A percentile compares a stretch with the other conserved stretches of the same genome.
phyloP scores from a whole-genome alignment of 2,797 vertebrate species.

The Melanogrammus aeglefinus region DNA sequence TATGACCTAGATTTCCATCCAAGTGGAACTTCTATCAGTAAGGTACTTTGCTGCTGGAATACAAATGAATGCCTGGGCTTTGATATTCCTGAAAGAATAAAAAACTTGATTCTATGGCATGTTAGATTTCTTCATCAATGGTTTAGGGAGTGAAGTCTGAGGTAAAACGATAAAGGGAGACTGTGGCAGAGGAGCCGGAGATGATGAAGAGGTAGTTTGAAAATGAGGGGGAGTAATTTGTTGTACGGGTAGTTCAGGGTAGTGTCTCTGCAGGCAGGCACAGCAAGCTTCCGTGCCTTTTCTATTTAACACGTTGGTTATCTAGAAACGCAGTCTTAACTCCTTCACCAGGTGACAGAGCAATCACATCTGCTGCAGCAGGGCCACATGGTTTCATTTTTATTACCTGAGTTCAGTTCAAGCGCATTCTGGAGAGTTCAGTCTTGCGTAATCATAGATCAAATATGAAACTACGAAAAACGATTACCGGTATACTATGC shows the following conservation, averaged over 20 bases:
- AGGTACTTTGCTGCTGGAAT: neutral
- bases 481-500: too few species aligned
- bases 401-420: neutral
- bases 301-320: neutral
- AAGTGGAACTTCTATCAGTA: neutral
- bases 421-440: neutral
- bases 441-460: slow-evolving; percentile 1
- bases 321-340: neutral
- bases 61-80: neutral
- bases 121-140: neutral
- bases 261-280: neutral
- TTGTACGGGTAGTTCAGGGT: neutral
- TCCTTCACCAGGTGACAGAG: neutral
- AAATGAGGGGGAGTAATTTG: neutral
- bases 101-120: neutral
- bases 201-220: neutral
- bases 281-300: neutral
- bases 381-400: neutral
- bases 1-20: neutral
- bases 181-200: too few species aligned
- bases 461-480: too few species aligned
- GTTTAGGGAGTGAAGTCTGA: neutral
- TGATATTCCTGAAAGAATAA: neutral
- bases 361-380: neutral
- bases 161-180: neutral